These are phyloP conservation scores for Nomia melanderi DNA, from an alignment of 1,140 invertebrate species.

Conservation along the genomic window DNA sequence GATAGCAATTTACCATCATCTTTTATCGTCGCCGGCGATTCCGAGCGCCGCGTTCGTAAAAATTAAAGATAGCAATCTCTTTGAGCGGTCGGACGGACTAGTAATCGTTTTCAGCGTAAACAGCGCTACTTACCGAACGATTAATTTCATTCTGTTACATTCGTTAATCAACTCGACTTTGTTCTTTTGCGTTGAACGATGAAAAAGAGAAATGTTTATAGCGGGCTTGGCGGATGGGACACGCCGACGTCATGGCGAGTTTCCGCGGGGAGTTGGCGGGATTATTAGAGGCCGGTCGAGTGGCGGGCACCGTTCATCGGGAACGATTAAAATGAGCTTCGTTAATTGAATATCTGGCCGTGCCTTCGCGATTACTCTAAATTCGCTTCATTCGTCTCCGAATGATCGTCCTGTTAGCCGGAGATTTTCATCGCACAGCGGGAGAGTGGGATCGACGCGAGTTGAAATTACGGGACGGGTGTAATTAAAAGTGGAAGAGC, in stretches of 20 bases:
- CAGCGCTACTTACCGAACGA: background rate
- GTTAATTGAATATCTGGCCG: constrained; percentile 28
- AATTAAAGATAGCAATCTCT: constrained; percentile 32
- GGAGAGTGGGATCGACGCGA: background rate
- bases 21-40: constrained; percentile 22
- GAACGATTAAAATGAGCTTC: constrained; percentile 53
- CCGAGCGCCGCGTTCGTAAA: background rate
- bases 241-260: too few species aligned
- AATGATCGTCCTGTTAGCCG: constrained; percentile 35
- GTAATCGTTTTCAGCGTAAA: background rate
- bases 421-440: constrained; percentile 31
- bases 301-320: constrained; percentile 12
- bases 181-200: background rate
- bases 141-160: constrained; percentile 20
- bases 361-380: constrained; percentile 24
- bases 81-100: background rate
- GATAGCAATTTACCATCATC: constrained; percentile 47
- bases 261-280: too few species aligned
- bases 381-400: constrained; percentile 41
- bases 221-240: too few species aligned
- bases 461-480: constrained; percentile 22
- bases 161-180: background rate
- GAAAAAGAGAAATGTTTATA: background rate
- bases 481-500: constrained; percentile 39
- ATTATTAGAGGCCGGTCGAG: constrained; percentile 15